Evolutionary conservation across 2,888 invertebrate species (phyloP).

Genomic region (Stenotaenia linearis): DNA sequence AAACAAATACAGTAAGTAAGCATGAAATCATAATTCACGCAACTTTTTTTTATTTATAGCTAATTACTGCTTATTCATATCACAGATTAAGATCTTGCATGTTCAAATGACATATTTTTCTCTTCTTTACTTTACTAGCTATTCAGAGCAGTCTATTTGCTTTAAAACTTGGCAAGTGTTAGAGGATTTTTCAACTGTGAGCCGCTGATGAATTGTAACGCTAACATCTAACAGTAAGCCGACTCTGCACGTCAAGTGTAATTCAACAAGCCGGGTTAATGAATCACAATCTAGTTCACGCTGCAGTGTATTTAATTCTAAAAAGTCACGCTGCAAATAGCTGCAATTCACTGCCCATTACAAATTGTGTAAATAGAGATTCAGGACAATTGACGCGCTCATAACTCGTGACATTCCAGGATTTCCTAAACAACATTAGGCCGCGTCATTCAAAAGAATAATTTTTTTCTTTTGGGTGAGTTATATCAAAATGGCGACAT

Average conservation of each 20-base stretch:
- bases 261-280: background rate
- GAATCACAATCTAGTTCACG: background rate
- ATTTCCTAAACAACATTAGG: background rate
- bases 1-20: background rate
- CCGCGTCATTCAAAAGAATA: background rate
- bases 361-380: background rate
- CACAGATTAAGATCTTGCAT: background rate
- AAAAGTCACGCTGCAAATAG: background rate
- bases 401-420: background rate
- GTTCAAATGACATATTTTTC: background rate
- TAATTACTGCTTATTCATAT: too few relatives aligned
- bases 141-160: too few relatives aligned
- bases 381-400: background rate
- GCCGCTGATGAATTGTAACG: too few relatives aligned
- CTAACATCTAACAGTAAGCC: too few relatives aligned
- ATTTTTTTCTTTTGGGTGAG: background rate
- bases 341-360: background rate
- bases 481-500: too few relatives aligned
- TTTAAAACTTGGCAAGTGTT: background rate
- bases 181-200: background rate
- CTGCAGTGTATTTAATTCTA: background rate
- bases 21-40: background rate
- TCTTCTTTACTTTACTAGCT: too few relatives aligned
- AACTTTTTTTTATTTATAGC: too few relatives aligned
- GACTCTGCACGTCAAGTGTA: too few relatives aligned